phyloP scores from a whole-genome alignment of 2,888 invertebrate genomes.

The Conistra vaccinii region DNA sequence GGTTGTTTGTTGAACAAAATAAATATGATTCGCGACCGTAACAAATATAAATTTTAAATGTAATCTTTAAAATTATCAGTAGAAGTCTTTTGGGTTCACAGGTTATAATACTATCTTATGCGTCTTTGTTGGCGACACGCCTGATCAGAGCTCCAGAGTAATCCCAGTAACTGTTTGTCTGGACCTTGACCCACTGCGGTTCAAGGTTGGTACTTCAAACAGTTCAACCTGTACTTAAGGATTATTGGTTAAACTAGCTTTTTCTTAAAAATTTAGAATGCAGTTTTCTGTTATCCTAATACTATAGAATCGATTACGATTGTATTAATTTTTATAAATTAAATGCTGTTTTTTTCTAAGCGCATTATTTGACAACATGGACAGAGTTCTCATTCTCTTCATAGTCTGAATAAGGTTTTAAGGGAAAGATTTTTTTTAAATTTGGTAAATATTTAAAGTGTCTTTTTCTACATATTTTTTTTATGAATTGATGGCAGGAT shows the following conservation, averaged over 20 bases:
- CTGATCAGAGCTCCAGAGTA: background rate
- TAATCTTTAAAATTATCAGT: background rate
- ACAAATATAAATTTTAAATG: background rate
- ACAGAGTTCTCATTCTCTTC: too few species aligned
- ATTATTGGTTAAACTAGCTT: background rate
- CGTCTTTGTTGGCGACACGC: background rate
- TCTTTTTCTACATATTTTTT: too few species aligned
- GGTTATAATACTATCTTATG: background rate
- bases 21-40: background rate
- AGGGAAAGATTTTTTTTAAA: background rate
- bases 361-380: too few species aligned
- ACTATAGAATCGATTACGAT: background rate
- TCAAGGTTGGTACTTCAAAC: slow-evolving; percentile 10
- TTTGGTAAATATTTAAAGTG: too few species aligned
- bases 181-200: slow-evolving; percentile 8
- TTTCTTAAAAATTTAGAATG: background rate
- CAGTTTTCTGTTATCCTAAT: background rate
- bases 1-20: background rate
- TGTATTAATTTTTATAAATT: too few species aligned
- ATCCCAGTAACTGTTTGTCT: background rate
- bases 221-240: background rate
- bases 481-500: too few species aligned
- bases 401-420: too few species aligned
- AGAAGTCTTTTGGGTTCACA: background rate
- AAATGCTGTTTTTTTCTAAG: too few species aligned